phyloP scores from a whole-genome alignment of 2,888 invertebrate species.

The Crepidodera aurea region DNA sequence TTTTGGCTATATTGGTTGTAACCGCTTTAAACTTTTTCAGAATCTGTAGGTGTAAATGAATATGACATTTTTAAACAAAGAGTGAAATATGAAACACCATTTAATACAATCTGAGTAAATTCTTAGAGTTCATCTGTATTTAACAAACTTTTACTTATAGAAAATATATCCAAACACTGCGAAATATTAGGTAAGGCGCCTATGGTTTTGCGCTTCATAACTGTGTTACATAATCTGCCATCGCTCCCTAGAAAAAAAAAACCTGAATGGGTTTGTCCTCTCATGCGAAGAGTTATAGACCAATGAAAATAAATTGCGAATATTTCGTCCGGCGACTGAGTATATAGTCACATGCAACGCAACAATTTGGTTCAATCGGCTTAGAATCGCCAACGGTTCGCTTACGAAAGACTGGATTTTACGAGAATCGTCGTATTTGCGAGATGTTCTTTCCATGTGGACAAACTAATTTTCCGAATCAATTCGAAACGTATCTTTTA shows the following conservation, averaged over 20 bases:
- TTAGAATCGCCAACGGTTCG: neutral
- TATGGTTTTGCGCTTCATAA: conserved; percentile 32
- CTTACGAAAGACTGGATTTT: conserved; percentile 4
- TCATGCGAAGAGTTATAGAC: conserved; percentile 45
- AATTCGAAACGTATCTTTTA: too few species aligned
- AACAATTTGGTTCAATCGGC: conserved; percentile 35
- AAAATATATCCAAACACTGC: too few species aligned
- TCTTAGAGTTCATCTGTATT: too few species aligned
- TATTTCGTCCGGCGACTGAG: conserved; percentile 21
- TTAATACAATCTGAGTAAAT: too few species aligned
- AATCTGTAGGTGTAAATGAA: too few species aligned
- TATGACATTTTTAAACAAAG: too few species aligned
- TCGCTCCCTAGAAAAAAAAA: conserved; percentile 32
- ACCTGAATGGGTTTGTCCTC: conserved; percentile 29
- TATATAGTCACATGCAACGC: conserved; percentile 35
- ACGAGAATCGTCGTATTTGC: neutral
- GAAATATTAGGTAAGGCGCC: neutral
- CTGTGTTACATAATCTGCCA: conserved; percentile 43
- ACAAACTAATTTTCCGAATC: too few species aligned
- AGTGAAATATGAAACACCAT: too few species aligned
- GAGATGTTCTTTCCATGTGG: too few species aligned
- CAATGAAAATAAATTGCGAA: conserved; percentile 49
- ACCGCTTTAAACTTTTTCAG: too few species aligned
- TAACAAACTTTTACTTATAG: too few species aligned
- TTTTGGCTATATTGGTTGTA: too few species aligned